Base-by-base conservation (phyloP, 1,140 invertebrate species). In the Halictus rubicundus region DNA sequence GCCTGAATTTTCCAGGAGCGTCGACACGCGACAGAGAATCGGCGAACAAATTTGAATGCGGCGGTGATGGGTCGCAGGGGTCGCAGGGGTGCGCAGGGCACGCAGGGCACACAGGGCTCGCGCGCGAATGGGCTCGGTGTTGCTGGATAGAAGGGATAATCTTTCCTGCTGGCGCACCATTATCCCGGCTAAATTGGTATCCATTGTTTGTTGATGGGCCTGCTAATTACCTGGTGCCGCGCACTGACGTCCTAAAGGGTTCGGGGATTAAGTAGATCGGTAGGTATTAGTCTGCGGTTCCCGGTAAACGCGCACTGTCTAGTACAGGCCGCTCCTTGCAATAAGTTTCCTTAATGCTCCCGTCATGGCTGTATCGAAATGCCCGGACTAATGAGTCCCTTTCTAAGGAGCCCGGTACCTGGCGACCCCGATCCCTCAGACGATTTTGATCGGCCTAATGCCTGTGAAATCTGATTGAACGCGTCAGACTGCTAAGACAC, bases 151-250 rank as follows among this genome's bases (percentile, higher is more conserved):
- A 78, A 84, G 73, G 74, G 83, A 84, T 84, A 84, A 85, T 85
- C 84, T 85, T 85, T 85, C 82, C 61, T 84, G 78, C 59, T 42
- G 32, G 64, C 59, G 68, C 73, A 63, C 81, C 76, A 82, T 89
- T 89, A 88, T 88, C 80, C 71, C 19, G 69, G 60, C 81, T 77
- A 89, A 89, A 89, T 88, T 89, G 87, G 84, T 88, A 85, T 83
- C 81, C 87, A 88, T 89, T 89, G 86, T 89, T 88, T 88, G 86
- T 79, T 82, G 82, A 84, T 86, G 82, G 80, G 69, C 69, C 75
- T 49, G 86, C 84, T 89, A 89, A 88, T 89, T 89, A 88, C 86
- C 86, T 66, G 16, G 72, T 76, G 59, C 81, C 84, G 72, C 68
- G 71, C 75, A 83, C 85, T 86, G 85, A 86, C 84, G 42, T 86